Evolutionary conservation across 2,113 vertebrate genomes (phyloP), one percentile per base, ranked within the genome.

Genomic region (Drymodes brunneopygia): DNA sequence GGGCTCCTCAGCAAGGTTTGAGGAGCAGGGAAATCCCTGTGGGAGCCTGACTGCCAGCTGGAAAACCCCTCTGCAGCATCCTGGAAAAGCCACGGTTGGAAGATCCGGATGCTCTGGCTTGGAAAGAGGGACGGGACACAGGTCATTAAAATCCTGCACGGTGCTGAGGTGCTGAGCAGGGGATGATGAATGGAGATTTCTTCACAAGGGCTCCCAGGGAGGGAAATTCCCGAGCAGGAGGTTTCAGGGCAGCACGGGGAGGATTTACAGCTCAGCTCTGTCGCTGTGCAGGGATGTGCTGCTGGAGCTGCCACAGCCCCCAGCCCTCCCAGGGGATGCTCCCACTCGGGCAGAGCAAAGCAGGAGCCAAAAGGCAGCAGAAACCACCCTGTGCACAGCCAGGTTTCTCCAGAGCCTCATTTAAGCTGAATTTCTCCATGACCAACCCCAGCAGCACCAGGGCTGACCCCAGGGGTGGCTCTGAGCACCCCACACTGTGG

Each of bases 401-500:
- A 22, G n/a, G 15, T 2, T 66, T 61, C 61, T 80, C 31, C 75
- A 45, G 72, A 24, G 7, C 77, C 16, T n/a, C 12, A 2, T 24
- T 42, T 2, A 18, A 48, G 28, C 18, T 35, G 33, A 33, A 58
- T 81, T 87, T 72, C 10, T 10, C 11, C 0, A 3, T 12, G 33
- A 15, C 12, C n/a, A 65, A 7, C 4, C n/a, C 78, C 20, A 9
- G 70, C 40, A 78, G 57, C 77, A 3, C 4, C 48, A 36, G 61
- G 1, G 15, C 23, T 61, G 1, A 2, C 33, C 64, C 38, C 27
- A 1, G 3, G 27, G 17, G 19, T 2, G 1, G 47, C 53, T 50
- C 62, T 57, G 54, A 80, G 72, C 44, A 15, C 40, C n/a, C 83
- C 7, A 1, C 6, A 0, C 40, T 6, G 14, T 1, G 33, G 35